Evolutionary conservation across 2,888 invertebrate species (phyloP).

Genomic region (Fragum fragum): DNA sequence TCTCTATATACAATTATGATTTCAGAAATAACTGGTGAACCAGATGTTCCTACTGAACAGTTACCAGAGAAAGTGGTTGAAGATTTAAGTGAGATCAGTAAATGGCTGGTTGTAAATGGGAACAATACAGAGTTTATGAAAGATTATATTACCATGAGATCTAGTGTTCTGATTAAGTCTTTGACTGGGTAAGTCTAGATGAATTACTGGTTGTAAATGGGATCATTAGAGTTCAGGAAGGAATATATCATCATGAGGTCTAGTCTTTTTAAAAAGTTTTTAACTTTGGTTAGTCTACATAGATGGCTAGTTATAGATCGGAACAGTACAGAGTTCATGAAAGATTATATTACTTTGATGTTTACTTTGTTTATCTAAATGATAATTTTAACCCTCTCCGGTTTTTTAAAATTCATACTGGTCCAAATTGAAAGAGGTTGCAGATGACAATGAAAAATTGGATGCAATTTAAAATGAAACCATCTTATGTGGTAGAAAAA

Average conservation of each 20-base stretch:
- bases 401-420: no score
- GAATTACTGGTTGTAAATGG: conserved; percentile 83
- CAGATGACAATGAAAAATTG: no score
- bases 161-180: conserved; percentile 92
- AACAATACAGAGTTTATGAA: conserved; percentile 92
- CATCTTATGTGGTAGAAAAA: no score
- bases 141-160: conserved; percentile 92
- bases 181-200: conserved; percentile 89
- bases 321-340: conserved; percentile 91
- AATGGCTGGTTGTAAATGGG: conserved; percentile 94
- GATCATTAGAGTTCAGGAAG: no score
- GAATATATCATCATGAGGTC: conserved; percentile 93
- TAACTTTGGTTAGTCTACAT: conserved; percentile 92
- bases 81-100: conserved; percentile 93
- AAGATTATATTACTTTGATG: conserved; percentile 92
- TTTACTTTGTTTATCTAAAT: conserved; percentile 92
- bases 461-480: no score
- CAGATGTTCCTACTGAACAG: conserved; percentile 88
- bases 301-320: conserved; percentile 94
- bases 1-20: no score
- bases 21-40: conserved; percentile 72
- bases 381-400: no score
- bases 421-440: no score
- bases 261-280: conserved; percentile 91
- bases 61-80: conserved; percentile 91